Conservation (phyloP, 23 tunicate species). For the Styela plicata region DNA sequence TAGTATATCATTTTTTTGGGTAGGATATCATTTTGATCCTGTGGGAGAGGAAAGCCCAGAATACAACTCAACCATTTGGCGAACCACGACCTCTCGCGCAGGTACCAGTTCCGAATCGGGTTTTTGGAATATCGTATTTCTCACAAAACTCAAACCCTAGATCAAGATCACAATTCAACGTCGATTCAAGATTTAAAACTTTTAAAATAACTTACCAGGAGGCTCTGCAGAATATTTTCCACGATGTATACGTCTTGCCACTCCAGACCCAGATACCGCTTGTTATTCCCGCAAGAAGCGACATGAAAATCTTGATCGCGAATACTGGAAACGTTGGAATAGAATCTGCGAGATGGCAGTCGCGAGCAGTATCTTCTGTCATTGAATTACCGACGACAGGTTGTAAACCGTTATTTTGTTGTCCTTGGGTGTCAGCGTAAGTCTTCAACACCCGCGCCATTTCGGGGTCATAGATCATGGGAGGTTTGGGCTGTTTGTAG, state of each 20-base stretch:
- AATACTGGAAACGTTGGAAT: conserved; percentile 48
- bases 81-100: no score
- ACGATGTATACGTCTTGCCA: conserved; percentile 56
- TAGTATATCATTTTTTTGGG: background rate
- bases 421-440: background rate
- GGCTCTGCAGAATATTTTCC: conserved; percentile 41
- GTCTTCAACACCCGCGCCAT: background rate
- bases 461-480: background rate
- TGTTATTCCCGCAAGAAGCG: conserved; percentile 61
- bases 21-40: no score
- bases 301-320: conserved; percentile 61
- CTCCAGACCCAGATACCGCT: conserved; percentile 86
- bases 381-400: background rate
- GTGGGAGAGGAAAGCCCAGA: no score
- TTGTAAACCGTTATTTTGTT: background rate
- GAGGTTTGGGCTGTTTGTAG: background rate
- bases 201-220: conserved; percentile 21
- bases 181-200: background rate
- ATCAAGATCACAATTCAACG: no score
- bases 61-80: no score
- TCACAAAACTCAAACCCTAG: background rate
- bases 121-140: background rate
- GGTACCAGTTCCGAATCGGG: background rate
- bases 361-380: background rate
- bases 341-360: conserved; percentile 48